Base-by-base conservation (phyloP, 2,888 invertebrate genomes). In the Calliscelio sp. region DNA sequence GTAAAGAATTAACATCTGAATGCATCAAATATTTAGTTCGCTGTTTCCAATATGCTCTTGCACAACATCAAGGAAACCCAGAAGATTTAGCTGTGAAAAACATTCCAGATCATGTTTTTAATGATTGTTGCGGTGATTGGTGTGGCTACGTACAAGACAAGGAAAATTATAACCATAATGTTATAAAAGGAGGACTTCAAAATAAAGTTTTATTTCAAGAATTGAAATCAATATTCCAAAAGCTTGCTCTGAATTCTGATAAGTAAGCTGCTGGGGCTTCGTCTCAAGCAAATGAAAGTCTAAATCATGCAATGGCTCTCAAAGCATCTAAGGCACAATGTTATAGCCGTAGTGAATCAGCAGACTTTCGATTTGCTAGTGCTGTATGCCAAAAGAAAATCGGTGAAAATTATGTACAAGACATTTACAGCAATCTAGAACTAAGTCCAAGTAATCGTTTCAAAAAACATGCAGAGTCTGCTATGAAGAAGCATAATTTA, bases 11-110 rank as follows among this genome's bases (percentile, higher is more conserved):
- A 10, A 74, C 46, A 0, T 71, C 44, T 61, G 78, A 87, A 24
- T 53, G 41, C 0, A 87, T 88, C 7, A 61, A 14, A 14, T 87
- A 88, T 51, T 66, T 87, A 2, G 84, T 87, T 61, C 22, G 84
- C 46, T 89, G 88, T 53, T 88, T 88, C 24, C 83, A 81, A 0
- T 88, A 88, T 73, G 88, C 86, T 24, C 25, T 87, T 24, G 63
- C 85, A 0, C 79, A 86, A 49, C 86, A 88, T 71, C 77, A 46
- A 49, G 88, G 86, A 3, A 74, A 87, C 28, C 65, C 24, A 24
- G 3, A 22, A 41, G 49, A 16, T 10, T 77, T 87, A 81, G 57
- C 84, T 6, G 74, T 86, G 24, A 25, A 46, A 61, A 16, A 24
- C 16, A 87, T 87, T 7, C 79, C 84, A 1, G 55, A 73, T 57